Evolutionary conservation across 1,140 invertebrate species (phyloP), one percentile per base, ranked within the genome.

Genomic region (Drosophila erecta): DNA sequence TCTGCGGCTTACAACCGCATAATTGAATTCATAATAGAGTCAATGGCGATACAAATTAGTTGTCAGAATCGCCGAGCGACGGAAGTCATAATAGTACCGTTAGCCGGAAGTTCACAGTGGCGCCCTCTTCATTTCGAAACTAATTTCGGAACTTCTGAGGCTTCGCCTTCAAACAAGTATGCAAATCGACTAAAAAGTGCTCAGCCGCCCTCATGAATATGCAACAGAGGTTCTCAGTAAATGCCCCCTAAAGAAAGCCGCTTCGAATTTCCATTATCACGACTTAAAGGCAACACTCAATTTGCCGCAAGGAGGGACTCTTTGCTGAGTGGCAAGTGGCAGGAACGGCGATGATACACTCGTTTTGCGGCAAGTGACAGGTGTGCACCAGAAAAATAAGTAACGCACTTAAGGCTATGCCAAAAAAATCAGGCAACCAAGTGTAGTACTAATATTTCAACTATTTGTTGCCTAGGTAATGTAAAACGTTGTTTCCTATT

Each of bases 11-110:
- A 54, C 44, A 62, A 38, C 54, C 54, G 55, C 70, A 71, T 76
- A 84, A 84, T 84, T 66, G 58, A 76, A 80, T 76, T 85, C 64
- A 71, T 72, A 72, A 62, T 72, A 41, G 58, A 80, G 64, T 86
- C 71, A 74, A 81, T 86, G 56, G 76, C 62, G 51, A 56, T 58
- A 76, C 66, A 69, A 76, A 76, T 76, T 76, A 67, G 73, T 44
- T 38, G 55, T 10, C 30, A 27, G 20, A 33, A 35, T 20, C 20
- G 14, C 20, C 46, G 51, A 75, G 50, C 50, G 33, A 51, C 71
- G 72, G 53, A 75, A 65, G 71, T 57, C 12, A 54, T 74, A 57
- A 74, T 64, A 50, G 53, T 62, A n/a, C 1, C 7, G 22, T 24
- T 38, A 6, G 49, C 35, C 73, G 72, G 72, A 67, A 59, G 72